Conservation (phyloP, 1,140 invertebrate species). For the Drosophila kepulauana region DNA sequence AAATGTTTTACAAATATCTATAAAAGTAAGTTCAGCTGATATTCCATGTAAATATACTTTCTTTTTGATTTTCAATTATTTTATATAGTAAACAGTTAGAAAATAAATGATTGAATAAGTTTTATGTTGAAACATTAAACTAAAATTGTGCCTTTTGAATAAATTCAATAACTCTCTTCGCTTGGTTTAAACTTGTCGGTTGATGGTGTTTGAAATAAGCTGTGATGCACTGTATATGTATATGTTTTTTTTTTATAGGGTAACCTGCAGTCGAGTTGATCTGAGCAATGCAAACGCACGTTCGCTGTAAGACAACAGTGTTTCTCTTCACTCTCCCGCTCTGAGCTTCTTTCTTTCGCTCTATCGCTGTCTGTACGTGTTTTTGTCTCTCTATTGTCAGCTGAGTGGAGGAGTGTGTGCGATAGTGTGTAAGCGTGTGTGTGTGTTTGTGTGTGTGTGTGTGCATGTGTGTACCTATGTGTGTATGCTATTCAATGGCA, state of each 20-base stretch:
- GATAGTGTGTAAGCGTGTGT: background rate
- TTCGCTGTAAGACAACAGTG: slow-evolving; percentile 1
- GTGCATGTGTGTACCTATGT: slow-evolving; percentile 7
- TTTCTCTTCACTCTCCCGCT: background rate
- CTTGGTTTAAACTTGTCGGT: no score
- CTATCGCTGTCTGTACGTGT: slow-evolving; percentile 11
- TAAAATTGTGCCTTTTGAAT: no score
- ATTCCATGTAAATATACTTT: no score
- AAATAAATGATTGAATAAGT: no score
- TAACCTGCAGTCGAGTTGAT: background rate
- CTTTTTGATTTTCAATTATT: no score
- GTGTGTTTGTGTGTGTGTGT: background rate
- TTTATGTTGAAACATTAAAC: no score
- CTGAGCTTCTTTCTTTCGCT: background rate
- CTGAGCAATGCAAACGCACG: slow-evolving; percentile 27
- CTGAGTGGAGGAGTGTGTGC: background rate
- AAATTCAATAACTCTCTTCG: no score
- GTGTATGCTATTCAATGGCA: slow-evolving; percentile 30
- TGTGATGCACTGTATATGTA: background rate
- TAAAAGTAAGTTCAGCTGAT: no score
- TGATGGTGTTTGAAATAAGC: no score
- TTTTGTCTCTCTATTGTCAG: slow-evolving; percentile 22
- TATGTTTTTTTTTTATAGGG: background rate
- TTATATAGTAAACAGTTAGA: no score
- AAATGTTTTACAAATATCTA: no score